phyloP scores from a whole-genome alignment of 2,113 vertebrate species.

The Calonectris borealis region DNA sequence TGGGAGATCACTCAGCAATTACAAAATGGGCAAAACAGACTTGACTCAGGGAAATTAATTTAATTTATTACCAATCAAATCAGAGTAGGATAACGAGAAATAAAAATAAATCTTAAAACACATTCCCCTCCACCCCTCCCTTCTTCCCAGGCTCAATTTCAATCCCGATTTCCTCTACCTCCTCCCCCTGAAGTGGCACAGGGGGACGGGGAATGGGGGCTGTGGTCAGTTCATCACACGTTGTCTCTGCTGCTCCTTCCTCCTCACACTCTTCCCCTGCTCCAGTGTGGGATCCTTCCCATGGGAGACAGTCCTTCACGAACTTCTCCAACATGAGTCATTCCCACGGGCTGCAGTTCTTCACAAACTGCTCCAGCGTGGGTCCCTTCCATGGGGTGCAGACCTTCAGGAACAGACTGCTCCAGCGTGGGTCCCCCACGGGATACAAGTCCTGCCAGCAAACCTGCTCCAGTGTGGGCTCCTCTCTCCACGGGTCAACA shows the following conservation, averaged over 20 bases:
- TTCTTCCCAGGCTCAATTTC: background rate
- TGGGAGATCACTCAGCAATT: background rate
- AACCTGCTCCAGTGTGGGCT: background rate
- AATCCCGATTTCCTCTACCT: background rate
- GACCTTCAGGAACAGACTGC: too few relatives aligned
- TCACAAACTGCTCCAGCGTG: background rate
- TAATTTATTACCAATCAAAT: background rate
- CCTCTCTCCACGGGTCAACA: background rate
- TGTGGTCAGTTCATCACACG: background rate
- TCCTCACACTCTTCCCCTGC: background rate
- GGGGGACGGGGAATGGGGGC: background rate
- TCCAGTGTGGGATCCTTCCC: background rate
- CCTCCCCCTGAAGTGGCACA: background rate
- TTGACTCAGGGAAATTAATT: too few relatives aligned
- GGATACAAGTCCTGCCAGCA: background rate
- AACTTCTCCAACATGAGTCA: too few relatives aligned
- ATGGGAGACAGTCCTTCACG: too few relatives aligned
- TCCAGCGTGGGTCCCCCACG: rapidly evolving
- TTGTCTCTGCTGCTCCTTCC: background rate
- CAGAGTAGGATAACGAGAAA: background rate
- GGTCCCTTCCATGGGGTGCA: too few relatives aligned
- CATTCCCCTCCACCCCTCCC: background rate
- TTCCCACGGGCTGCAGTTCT: too few relatives aligned
- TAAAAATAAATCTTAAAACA: background rate
- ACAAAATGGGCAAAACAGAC: background rate